These are phyloP conservation scores for Anas capensis DNA, from an alignment of 2,797 vertebrate genomes.

Conservation along the genomic window DNA sequence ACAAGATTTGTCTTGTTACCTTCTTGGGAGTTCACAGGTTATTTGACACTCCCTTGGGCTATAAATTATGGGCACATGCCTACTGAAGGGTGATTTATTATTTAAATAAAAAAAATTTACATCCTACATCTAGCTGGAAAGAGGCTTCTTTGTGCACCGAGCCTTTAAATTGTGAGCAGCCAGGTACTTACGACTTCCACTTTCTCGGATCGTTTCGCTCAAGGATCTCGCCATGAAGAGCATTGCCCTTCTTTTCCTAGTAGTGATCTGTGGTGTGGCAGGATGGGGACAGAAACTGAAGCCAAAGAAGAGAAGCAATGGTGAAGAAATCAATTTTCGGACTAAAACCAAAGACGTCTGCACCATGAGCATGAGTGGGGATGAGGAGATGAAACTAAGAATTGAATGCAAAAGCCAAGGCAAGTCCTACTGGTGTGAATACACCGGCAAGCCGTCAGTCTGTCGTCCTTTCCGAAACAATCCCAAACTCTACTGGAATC, in stretches of 20 bases:
- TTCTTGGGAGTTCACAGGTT: slow-evolving; percentile 52
- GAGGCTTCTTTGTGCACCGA: slow-evolving; percentile 71
- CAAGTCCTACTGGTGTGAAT: slow-evolving; percentile 87
- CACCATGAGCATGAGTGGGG: slow-evolving; percentile 77
- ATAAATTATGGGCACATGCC: slow-evolving; percentile 42
- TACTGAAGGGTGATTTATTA: slow-evolving; percentile 53
- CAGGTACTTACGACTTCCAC: not conserved
- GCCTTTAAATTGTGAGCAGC: slow-evolving; percentile 77
- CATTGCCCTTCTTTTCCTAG: slow-evolving; percentile 66
- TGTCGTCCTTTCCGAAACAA: slow-evolving; percentile 84
- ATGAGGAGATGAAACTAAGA: slow-evolving; percentile 77
- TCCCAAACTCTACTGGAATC: slow-evolving; percentile 85
- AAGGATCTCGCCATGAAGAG: slow-evolving; percentile 79
- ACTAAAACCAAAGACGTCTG: slow-evolving; percentile 83
- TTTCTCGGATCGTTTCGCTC: not conserved
- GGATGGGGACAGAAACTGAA: slow-evolving; percentile 74
- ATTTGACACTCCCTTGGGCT: slow-evolving; percentile 34
- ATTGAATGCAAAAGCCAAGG: slow-evolving; percentile 77
- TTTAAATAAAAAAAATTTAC: not conserved
- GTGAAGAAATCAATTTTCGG: slow-evolving; percentile 83
- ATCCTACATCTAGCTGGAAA: slow-evolving; percentile 56
- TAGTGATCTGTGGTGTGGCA: slow-evolving; percentile 76
- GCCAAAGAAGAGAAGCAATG: slow-evolving; percentile 69
- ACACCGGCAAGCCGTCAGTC: slow-evolving; percentile 79
- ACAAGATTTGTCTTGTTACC: slow-evolving; percentile 70